Base-by-base conservation (phyloP, 2,888 invertebrate species). In the Cabera pusaria region DNA sequence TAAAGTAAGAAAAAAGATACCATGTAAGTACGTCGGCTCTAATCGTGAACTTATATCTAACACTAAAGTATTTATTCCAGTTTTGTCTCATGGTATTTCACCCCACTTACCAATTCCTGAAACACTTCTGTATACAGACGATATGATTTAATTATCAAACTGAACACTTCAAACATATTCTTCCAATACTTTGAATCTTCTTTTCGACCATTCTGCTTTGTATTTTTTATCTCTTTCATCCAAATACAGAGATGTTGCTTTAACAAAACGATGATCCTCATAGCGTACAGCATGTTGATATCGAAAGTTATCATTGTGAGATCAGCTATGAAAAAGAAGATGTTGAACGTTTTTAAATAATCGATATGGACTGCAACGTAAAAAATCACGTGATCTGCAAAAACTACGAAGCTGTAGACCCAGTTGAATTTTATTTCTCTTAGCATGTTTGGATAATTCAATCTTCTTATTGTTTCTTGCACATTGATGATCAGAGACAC, bases 121-220 rank as follows among this genome's bases (percentile, higher is more conserved):
- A 32, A 42, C 1, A 42, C 41, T 25, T 22, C 10, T 0, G 7
- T 16, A 8, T 22, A 36, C 17, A 36, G 18, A 6, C 7, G 2
- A 10, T 42, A 36, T 0, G 41, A 26, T 2, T 42, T 31, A 22
- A 42, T 9, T 1, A 42, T 42, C 5, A 18, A 26, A 0, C 6
- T 8, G n/a, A 31, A 42, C 1, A 31, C 20, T 10, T 42, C 14
- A 11, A 42, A 35, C 26, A 36, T 42, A 7, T 27, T 31, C 12
- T 31, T 26, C 41, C 41, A 42, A 22, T 22, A 36, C 3, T 22
- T 5, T 1, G 12, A 1, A 7, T 9, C 6, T 8, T 14, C 6
- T 16, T 17, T 2, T 14, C 14, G 16, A 0, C 11, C 16, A 3
- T 22, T 35, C 1, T 17, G 20, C 11, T 25, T 42, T 0, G 6